Conservation (phyloP, 2,888 invertebrate species). For the Drosophila maculinotata region DNA sequence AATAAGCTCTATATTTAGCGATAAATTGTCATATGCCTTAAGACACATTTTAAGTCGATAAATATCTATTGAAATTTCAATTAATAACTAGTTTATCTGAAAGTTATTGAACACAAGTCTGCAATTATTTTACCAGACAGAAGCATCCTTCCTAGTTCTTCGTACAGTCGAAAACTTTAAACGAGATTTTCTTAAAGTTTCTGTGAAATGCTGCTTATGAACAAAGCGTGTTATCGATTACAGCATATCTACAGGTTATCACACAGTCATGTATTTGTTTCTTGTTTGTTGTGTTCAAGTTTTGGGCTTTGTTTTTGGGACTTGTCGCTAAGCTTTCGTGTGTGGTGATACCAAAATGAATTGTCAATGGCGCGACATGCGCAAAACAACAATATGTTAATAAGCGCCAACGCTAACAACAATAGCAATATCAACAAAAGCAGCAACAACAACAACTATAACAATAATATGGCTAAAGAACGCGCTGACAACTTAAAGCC, state of each 20-base stretch:
- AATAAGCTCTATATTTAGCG: too few relatives aligned
- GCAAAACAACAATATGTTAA: constrained; percentile 70
- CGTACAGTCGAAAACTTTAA: too few relatives aligned
- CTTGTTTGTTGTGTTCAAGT: constrained; percentile 14
- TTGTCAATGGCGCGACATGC: constrained; percentile 70
- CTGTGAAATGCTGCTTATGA: too few relatives aligned
- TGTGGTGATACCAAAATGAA: constrained; percentile 67
- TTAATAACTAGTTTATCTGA: too few relatives aligned
- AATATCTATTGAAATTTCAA: too few relatives aligned
- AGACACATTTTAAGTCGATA: too few relatives aligned
- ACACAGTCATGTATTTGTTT: constrained; percentile 17
- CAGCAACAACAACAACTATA: constrained; percentile 14
- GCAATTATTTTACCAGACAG: too few relatives aligned
- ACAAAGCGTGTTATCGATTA: not conserved
- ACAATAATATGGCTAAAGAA: constrained; percentile 62
- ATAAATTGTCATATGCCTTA: too few relatives aligned
- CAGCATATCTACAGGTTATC: constrained; percentile 12
- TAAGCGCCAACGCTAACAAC: constrained; percentile 51
- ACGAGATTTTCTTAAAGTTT: too few relatives aligned
- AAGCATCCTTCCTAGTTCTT: too few relatives aligned
- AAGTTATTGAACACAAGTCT: too few relatives aligned
- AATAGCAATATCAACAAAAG: constrained; percentile 21
- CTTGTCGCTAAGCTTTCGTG: constrained; percentile 51
- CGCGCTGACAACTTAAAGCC: constrained; percentile 77
- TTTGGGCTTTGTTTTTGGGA: constrained; percentile 45